Percentiles rank a stretch among this genome's conserved stretches.
phyloP scores from a whole-genome alignment of 2,113 vertebrate genomes.

The Puntigrus tetrazona region DNA sequence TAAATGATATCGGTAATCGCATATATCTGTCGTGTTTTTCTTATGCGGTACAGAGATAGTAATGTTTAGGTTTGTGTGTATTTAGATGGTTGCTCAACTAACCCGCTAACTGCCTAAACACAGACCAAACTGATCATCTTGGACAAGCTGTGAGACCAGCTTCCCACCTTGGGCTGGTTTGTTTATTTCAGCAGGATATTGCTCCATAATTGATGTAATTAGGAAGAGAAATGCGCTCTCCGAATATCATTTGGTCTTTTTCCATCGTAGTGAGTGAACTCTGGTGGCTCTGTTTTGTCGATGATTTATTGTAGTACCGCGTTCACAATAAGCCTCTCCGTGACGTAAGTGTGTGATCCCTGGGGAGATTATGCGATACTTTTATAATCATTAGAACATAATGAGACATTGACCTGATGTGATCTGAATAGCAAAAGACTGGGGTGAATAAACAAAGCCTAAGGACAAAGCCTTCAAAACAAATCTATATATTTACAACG shows the following conservation, averaged over 20 bases:
- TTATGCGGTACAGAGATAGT: too few species aligned
- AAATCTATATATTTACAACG: not conserved
- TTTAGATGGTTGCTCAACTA: not conserved
- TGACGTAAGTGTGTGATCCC: constrained; percentile 23
- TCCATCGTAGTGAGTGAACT: not conserved
- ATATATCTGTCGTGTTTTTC: too few species aligned
- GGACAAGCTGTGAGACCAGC: not conserved
- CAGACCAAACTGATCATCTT: not conserved
- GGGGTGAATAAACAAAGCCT: not conserved
- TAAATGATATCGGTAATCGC: too few species aligned
- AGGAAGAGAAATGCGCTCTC: constrained; percentile 17
- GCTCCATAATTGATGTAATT: not conserved
- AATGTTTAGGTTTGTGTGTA: too few species aligned
- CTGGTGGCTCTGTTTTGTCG: not conserved
- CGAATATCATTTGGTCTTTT: constrained; percentile 24
- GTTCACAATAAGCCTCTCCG: not conserved
- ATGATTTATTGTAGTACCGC: constrained; percentile 1
- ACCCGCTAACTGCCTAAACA: not conserved
- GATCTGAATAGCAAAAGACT: constrained; percentile 10
- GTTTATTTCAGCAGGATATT: constrained; percentile 5
- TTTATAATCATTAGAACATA: constrained; percentile 39
- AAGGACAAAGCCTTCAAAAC: constrained; percentile 2
- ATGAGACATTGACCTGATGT: constrained; percentile 32
- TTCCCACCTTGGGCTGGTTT: not conserved
- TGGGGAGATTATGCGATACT: constrained; percentile 21